Base-by-base conservation (phyloP, 1,140 invertebrate genomes). In the Drosophila sproati region DNA sequence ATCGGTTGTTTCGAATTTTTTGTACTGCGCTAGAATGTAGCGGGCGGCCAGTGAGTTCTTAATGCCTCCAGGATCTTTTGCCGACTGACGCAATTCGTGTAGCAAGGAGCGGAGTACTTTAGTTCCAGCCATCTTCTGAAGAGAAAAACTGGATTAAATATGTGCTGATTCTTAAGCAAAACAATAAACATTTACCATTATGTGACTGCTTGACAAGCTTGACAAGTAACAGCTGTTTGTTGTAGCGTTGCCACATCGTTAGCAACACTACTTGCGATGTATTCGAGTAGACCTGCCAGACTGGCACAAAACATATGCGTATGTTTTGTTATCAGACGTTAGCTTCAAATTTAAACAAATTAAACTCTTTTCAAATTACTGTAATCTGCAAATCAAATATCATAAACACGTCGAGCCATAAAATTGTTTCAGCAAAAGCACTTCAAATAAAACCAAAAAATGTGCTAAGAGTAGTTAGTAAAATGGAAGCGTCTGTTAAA, bases 1-100 rank as follows among this genome's bases (percentile, higher is more conserved):
- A 47, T 96, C 96, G 0, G 97, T 98, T 12, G 95, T 95, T 82
- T 95, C 94, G 82, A 96, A 95, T 76, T 95, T 95, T 34, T 94
- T 93, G 71, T 95, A 96, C 80, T 97, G 96, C 20, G 94, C 93
- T 41, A 97, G 91, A 52, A 98, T 94, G 80, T 96, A 97, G 48
- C 93, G 82, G 0, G 86, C 86, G 2, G 91, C 81, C 31, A 62
- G 82, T 29, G 91, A 94, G 93, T 93, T 77, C 55, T 92, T 92
- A 2, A 92, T 85, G 57, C 74, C 78, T 32, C 78, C 78, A 28
- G 72, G 57, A 59, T 86, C 82, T 3, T 86, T 76, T 3, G 82
- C 78, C 3, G 85, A 71, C 12, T 47, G 59, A 2, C 92, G 90
- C 32, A 93, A 39, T 57, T 93, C 92, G 48, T 88, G 75, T 3